Evolutionary conservation across 2,113 vertebrate genomes (phyloP), one percentile per base, ranked within the genome.

Genomic region (Camelus bactrianus): DNA sequence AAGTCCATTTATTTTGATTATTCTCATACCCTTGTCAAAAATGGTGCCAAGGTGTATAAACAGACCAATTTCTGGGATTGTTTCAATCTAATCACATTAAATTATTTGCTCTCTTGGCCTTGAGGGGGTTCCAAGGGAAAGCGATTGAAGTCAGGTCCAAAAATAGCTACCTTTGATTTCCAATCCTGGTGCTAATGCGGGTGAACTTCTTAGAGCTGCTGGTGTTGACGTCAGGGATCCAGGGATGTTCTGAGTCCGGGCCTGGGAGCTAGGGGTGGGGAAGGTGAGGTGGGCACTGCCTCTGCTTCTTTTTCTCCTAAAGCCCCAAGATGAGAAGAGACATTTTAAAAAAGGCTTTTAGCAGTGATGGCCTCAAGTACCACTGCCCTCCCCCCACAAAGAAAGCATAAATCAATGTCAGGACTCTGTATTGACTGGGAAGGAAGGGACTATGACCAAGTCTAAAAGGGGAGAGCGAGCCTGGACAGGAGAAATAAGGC

Each of bases 101-200:
- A 62, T 12, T 97, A 97, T 98, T 98, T 98, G 89, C 97, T 98
- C 97, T 98, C 97, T 98, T 98, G 97, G 97, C 95, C 98, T 98
- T 98, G 98, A 97, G 97, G 90, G 91, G 12, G 17, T 98, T 98
- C 98, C 98, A 98, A 98, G 96, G 97, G 95, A 96, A 98, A 98
- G 89, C 52, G 58, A 98, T 98, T 98, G 98, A 99, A 99, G 98
- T 98, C 84, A 30, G 79, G 94, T 98, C 98, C 98, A 98, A 98
- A 98, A 97, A 28, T 94, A 98, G 96, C 96, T 98, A 91, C 97
- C 92, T 97, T 98, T 97, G 96, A 89, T 96, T 98, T 97, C 96
- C 97, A 97, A 65, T 77, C 89, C 95, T 90, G 91, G 94, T 96
- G 98, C 81, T 97, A 94, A 97, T 56, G 72, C 95, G 83, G 80